Conservation (phyloP, 2,797 vertebrate species). For the Lepus oiostolus region DNA sequence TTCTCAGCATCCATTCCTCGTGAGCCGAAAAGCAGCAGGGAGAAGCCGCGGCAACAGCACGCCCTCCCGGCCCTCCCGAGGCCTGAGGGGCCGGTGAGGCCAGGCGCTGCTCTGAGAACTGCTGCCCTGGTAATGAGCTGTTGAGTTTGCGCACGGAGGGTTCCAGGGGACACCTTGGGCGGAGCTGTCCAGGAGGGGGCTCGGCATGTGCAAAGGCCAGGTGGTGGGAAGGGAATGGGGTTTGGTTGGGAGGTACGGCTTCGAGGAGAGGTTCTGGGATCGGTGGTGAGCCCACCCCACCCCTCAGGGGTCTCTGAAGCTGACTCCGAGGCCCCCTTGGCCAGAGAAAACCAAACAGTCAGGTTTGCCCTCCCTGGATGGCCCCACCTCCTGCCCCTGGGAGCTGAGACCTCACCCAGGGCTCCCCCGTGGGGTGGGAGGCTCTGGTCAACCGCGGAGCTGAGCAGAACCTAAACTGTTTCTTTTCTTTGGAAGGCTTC, state of each 20-base stretch:
- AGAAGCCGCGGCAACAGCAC: background rate
- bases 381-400: background rate
- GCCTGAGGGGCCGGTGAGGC: background rate
- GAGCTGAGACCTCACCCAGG: constrained; percentile 60
- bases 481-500: constrained; percentile 85
- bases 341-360: constrained; percentile 55
- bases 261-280: background rate
- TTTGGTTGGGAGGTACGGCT: background rate
- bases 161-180: background rate
- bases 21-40: background rate
- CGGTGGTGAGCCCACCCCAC: background rate
- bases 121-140: background rate
- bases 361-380: background rate
- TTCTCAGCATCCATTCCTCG: background rate
- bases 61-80: background rate
- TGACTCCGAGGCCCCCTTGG: background rate
- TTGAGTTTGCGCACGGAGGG: background rate
- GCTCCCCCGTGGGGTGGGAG: constrained; percentile 49
- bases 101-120: background rate
- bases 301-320: constrained; percentile 30
- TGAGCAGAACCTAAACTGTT: constrained; percentile 73
- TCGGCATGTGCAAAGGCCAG: background rate
- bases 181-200: background rate
- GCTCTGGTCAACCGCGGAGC: constrained; percentile 54
- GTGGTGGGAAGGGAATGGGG: background rate